phyloP scores from a whole-genome alignment of 2,888 invertebrate genomes.

The Syritta pipiens region DNA sequence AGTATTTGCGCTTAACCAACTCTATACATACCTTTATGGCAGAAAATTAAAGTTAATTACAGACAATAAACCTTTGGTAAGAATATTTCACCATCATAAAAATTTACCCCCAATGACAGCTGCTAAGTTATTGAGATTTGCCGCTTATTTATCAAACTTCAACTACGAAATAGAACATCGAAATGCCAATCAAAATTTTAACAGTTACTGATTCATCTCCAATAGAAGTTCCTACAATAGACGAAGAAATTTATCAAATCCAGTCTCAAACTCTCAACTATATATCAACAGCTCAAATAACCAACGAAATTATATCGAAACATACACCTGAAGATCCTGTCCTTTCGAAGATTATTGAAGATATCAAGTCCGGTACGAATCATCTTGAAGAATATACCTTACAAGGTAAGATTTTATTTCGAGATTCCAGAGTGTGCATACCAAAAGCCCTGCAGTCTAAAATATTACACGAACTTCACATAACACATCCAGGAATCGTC shows the following conservation, averaged over 20 bases:
- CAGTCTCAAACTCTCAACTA: background rate
- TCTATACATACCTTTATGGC: slow-evolving; percentile 27
- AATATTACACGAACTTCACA: background rate
- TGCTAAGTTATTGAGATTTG: slow-evolving; percentile 9
- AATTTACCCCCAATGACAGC: slow-evolving; percentile 10
- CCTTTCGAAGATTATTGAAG: background rate
- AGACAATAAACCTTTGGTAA: slow-evolving; percentile 33
- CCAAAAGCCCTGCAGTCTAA: background rate
- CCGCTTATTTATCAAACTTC: background rate
- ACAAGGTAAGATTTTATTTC: background rate
- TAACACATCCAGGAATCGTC: background rate
- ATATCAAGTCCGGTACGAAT: background rate
- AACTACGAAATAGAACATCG: background rate
- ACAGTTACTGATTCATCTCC: background rate
- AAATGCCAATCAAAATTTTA: slow-evolving; percentile 8
- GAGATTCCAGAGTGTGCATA: background rate
- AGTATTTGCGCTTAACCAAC: slow-evolving; percentile 32
- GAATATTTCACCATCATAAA: slow-evolving; percentile 36
- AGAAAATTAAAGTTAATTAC: slow-evolving; percentile 24
- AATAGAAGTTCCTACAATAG: no score
- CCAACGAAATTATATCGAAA: background rate
- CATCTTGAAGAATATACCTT: slow-evolving; percentile 4
- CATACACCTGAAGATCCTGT: background rate
- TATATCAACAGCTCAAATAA: background rate
- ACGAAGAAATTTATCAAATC: background rate